Evolutionary conservation across 2,888 invertebrate species (phyloP).

Genomic region (Nudaria mundana): DNA sequence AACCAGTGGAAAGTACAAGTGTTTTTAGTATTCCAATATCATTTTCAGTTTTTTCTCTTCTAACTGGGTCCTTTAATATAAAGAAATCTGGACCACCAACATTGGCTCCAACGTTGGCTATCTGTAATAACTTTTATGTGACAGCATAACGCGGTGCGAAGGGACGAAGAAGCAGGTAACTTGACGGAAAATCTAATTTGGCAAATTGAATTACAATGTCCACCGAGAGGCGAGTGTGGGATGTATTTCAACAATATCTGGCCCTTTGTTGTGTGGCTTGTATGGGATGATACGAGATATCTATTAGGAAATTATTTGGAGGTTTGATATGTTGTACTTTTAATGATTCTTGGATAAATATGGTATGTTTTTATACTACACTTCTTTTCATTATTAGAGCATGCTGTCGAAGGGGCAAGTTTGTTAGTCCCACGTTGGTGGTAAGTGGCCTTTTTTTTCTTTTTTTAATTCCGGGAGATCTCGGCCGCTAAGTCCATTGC

Average conservation of each 20-base stretch:
- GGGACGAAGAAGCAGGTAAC: conserved; percentile 72
- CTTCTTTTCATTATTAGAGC: background rate
- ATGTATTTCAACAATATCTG: conserved; percentile 37
- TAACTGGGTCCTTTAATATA: no score
- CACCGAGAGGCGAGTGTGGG: conserved; percentile 55
- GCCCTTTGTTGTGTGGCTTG: conserved; percentile 14
- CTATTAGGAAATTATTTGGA: background rate
- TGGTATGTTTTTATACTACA: background rate
- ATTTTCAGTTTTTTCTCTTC: no score
- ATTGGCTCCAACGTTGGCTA: conserved; percentile 42
- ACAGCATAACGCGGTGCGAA: conserved; percentile 41
- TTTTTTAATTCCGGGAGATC: no score
- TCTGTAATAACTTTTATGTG: conserved; percentile 37
- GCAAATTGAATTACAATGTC: conserved; percentile 76
- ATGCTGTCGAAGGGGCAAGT: no score
- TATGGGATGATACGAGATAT: conserved; percentile 8
- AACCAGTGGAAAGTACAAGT: no score
- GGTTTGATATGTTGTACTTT: background rate
- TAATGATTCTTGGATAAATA: background rate
- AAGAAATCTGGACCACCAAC: conserved; percentile 15
- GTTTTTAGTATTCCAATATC: no score
- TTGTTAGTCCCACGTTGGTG: no score
- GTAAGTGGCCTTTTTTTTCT: no score
- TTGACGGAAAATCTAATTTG: conserved; percentile 74
- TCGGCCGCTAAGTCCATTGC: no score